Percentiles rank a stretch among this genome's conserved stretches.
These are phyloP conservation scores for Strix uralensis DNA, from an alignment of 2,113 vertebrate genomes.

Conservation along the genomic window DNA sequence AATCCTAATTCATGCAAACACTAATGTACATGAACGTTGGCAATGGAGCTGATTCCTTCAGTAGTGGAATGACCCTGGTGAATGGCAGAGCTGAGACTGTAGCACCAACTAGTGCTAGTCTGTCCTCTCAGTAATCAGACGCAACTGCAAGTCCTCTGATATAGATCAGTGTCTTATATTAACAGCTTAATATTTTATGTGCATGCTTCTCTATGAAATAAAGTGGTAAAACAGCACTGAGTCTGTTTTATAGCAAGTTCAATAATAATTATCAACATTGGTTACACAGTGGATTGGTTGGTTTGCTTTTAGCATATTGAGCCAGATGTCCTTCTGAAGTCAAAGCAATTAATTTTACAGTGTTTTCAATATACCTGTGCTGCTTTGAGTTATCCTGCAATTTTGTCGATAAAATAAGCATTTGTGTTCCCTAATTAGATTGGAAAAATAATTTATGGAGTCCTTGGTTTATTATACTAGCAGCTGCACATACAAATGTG, in stretches of 20 bases:
- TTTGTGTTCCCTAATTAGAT: neutral
- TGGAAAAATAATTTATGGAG: neutral
- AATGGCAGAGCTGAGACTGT: neutral
- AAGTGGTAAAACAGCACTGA: neutral
- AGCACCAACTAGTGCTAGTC: neutral
- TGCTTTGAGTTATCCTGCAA: neutral
- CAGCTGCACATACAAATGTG: neutral
- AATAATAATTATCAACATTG: neutral
- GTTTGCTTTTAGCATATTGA: neutral
- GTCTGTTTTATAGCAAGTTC: neutral
- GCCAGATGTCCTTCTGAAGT: neutral
- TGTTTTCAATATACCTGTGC: neutral
- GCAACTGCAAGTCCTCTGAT: neutral
- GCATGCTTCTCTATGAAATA: neutral
- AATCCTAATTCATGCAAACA: neutral
- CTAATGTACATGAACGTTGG: fast-evolving
- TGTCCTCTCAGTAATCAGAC: neutral
- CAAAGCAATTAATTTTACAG: neutral
- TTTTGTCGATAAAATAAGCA: neutral
- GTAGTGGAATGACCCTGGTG: neutral
- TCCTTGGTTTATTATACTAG: neutral
- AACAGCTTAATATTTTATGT: neutral
- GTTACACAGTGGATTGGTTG: neutral
- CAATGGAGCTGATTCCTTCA: neutral
- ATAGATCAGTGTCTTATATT: neutral